Percentiles rank a stretch among this genome's conserved stretches.
Evolutionary conservation across 1,140 invertebrate species (phyloP).

Genomic region (Yoshiicerus persimilis): DNA sequence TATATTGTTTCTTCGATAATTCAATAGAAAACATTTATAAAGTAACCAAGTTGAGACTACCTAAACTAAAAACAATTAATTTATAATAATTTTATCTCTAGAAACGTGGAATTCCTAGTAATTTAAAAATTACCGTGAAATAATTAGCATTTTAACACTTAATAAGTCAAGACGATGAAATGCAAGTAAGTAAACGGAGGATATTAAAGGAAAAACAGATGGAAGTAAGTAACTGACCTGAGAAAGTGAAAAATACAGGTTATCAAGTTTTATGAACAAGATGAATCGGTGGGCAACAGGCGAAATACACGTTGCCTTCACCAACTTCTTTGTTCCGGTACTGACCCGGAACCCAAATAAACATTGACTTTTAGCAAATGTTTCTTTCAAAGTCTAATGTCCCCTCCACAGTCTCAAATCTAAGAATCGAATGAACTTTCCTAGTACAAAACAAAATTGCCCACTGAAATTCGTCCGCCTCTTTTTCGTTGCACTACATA

Average conservation of each 20-base stretch:
- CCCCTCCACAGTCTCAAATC: background rate
- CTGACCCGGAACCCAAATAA: slow-evolving; percentile 6
- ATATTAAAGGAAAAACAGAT: no score
- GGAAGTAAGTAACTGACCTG: background rate
- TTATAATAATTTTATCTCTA: no score
- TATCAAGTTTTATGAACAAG: slow-evolving; percentile 5
- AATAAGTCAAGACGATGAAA: background rate
- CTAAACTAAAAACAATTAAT: no score
- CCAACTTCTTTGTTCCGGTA: background rate
- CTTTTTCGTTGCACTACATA: background rate
- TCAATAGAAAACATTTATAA: no score
- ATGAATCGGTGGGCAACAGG: slow-evolving; percentile 5
- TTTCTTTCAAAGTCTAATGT: background rate
- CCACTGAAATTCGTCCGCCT: background rate
- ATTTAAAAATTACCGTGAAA: no score
- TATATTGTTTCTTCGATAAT: no score
- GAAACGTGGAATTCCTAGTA: no score
- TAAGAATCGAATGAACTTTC: background rate
- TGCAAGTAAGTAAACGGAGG: background rate
- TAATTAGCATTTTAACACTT: no score
- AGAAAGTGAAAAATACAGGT: slow-evolving; percentile 1
- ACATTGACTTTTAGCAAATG: slow-evolving; percentile 15
- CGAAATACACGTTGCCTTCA: background rate
- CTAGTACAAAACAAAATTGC: background rate
- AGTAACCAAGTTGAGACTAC: no score